These are phyloP conservation scores for Sarcophilus harrisii DNA, from an alignment of 2,797 vertebrate species.

Conservation along the genomic window DNA sequence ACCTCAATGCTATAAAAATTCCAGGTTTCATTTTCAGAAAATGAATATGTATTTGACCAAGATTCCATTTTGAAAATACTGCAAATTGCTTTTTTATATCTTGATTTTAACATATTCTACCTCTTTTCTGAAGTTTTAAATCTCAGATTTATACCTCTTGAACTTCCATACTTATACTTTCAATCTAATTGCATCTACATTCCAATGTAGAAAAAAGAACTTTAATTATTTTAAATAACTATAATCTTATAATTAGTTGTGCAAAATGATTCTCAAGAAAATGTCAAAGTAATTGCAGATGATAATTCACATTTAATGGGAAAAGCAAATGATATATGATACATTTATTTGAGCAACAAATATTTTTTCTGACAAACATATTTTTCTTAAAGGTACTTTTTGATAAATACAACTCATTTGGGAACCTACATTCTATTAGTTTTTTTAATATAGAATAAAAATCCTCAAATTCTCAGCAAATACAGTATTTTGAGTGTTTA, in stretches of 20 bases:
- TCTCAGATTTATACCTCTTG: neutral
- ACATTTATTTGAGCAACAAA: slow-evolving; percentile 62
- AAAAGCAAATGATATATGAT: slow-evolving; percentile 59
- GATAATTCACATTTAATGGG: slow-evolving; percentile 63
- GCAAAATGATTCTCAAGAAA: slow-evolving; percentile 59
- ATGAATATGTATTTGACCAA: neutral
- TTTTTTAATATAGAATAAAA: neutral
- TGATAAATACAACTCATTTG: slow-evolving; percentile 11
- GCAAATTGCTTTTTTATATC: neutral
- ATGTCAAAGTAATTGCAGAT: slow-evolving; percentile 52
- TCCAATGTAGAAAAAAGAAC: neutral
- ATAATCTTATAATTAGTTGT: slow-evolving; percentile 58
- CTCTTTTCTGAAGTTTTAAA: neutral
- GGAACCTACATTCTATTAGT: slow-evolving; percentile 10
- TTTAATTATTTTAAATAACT: neutral
- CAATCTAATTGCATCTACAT: slow-evolving; percentile 46
- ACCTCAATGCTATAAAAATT: neutral
- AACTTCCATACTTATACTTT: slow-evolving; percentile 42
- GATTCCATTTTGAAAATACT: slow-evolving; percentile 29
- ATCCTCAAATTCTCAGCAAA: neutral
- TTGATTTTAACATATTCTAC: neutral
- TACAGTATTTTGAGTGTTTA: neutral
- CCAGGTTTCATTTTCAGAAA: neutral
- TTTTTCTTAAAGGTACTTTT: neutral
- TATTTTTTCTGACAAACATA: neutral